Conservation (phyloP, 2,888 invertebrate species). For the Psylliodes chrysocephalus region DNA sequence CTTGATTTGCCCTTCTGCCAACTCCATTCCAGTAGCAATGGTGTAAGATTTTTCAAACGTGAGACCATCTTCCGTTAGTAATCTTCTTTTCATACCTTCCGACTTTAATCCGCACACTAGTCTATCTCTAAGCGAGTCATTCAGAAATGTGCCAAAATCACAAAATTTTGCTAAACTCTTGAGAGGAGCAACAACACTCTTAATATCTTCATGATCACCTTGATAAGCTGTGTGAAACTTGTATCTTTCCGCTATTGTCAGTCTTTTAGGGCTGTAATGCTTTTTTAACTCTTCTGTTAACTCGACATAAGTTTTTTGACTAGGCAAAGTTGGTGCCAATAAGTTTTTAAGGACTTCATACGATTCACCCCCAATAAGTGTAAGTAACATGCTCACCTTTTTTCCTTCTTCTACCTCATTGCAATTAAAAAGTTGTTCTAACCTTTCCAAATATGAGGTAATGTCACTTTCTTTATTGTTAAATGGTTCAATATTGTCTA, state of each 20-base stretch:
- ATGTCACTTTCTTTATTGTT: slow-evolving; percentile 33
- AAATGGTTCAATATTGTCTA: slow-evolving; percentile 40
- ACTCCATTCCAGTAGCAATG: too few species aligned
- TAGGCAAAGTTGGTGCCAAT: slow-evolving; percentile 35
- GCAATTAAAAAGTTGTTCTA: slow-evolving; percentile 44
- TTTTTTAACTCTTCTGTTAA: slow-evolving; percentile 33
- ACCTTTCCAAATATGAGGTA: slow-evolving; percentile 42
- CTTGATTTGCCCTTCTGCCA: slow-evolving; percentile 28
- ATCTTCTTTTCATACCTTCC: slow-evolving; percentile 32
- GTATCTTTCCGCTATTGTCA: slow-evolving; percentile 47
- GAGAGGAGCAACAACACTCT: slow-evolving; percentile 40
- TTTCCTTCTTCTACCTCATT: slow-evolving; percentile 42
- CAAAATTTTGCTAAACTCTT: slow-evolving; percentile 46
- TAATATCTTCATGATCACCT: slow-evolving; percentile 31
- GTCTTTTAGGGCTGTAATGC: slow-evolving; percentile 42
- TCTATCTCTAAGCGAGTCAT: slow-evolving; percentile 38
- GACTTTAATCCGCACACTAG: slow-evolving; percentile 28
- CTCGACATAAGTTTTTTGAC: slow-evolving; percentile 35
- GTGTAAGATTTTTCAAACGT: slow-evolving; percentile 22
- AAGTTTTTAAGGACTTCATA: slow-evolving; percentile 42
- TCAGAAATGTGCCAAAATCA: slow-evolving; percentile 46
- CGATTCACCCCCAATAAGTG: slow-evolving; percentile 44
- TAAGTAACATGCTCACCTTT: slow-evolving; percentile 46
- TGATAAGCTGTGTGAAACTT: slow-evolving; percentile 47
- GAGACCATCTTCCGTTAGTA: slow-evolving; percentile 36